Percentiles rank a stretch among this genome's conserved stretches.
These are phyloP conservation scores for Etheostoma nigrum DNA, from an alignment of 2,797 vertebrate species.

Conservation along the genomic window DNA sequence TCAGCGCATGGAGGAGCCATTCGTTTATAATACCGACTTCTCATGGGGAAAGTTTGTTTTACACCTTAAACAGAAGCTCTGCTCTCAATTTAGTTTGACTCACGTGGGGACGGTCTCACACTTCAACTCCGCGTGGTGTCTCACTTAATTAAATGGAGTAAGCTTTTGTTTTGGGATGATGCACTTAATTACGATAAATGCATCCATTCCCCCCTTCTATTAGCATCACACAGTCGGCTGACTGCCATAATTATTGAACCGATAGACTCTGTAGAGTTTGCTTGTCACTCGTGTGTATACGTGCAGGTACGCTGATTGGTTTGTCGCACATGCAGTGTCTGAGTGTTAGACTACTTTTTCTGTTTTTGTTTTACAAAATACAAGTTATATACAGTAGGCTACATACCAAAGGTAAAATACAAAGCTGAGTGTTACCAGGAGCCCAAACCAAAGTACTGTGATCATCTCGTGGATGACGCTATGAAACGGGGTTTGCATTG, in stretches of 20 bases:
- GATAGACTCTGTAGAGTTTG: neutral
- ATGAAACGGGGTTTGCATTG: neutral
- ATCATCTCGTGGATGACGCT: neutral
- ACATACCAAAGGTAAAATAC: too few species aligned
- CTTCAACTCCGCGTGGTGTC: neutral
- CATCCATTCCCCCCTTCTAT: neutral
- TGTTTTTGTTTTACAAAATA: too few species aligned
- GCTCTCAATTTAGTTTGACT: neutral
- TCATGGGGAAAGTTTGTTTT: constrained; percentile 20
- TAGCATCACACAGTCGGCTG: neutral
- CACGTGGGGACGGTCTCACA: neutral
- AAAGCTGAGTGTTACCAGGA: neutral
- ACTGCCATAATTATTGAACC: neutral
- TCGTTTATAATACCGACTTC: neutral
- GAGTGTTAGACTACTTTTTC: neutral
- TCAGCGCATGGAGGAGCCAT: constrained; percentile 7
- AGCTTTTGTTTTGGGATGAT: neutral
- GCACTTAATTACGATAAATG: neutral
- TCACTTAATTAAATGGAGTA: neutral
- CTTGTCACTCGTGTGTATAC: neutral
- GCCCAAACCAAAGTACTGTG: neutral
- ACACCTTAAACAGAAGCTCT: constrained; percentile 21
- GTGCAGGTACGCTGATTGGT: neutral
- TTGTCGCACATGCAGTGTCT: neutral
- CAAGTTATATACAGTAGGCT: too few species aligned